phyloP scores from a whole-genome alignment of 2,113 vertebrate genomes.

The Barnardius zonarius region DNA sequence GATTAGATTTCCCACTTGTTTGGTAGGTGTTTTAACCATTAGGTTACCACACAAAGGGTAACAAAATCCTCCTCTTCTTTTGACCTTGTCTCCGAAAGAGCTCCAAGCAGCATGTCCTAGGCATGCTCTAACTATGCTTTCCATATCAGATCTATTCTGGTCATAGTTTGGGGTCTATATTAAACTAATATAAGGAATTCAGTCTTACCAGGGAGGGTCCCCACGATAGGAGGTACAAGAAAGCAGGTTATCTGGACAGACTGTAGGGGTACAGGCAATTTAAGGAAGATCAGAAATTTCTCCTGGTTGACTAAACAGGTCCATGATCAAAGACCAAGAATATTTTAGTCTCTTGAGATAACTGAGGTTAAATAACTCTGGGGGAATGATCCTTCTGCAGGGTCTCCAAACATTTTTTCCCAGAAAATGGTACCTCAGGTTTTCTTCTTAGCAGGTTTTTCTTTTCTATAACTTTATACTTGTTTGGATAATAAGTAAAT shows the following conservation, averaged over 20 bases:
- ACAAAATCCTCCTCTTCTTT: neutral
- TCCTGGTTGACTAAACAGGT: neutral
- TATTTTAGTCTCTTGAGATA: neutral
- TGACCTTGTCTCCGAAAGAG: neutral
- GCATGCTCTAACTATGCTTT: neutral
- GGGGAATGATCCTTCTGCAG: neutral
- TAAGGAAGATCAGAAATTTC: neutral
- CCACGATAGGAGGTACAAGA: neutral
- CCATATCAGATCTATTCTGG: neutral
- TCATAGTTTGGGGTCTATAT: neutral
- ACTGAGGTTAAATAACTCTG: fast-evolving
- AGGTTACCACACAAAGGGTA: neutral
- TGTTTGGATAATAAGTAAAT: constrained; percentile 5
- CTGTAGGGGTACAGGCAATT: neutral
- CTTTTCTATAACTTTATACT: neutral
- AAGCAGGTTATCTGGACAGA: neutral
- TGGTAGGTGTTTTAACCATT: neutral
- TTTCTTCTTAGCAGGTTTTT: neutral
- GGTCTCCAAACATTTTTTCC: neutral
- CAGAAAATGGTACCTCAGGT: neutral
- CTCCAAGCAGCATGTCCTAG: neutral
- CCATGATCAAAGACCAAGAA: neutral
- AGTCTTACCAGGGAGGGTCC: neutral
- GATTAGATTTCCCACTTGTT: neutral
- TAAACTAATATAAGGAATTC: neutral